Evolutionary conservation across 2,888 invertebrate species (phyloP).

Genomic region (Dynastes tityus): DNA sequence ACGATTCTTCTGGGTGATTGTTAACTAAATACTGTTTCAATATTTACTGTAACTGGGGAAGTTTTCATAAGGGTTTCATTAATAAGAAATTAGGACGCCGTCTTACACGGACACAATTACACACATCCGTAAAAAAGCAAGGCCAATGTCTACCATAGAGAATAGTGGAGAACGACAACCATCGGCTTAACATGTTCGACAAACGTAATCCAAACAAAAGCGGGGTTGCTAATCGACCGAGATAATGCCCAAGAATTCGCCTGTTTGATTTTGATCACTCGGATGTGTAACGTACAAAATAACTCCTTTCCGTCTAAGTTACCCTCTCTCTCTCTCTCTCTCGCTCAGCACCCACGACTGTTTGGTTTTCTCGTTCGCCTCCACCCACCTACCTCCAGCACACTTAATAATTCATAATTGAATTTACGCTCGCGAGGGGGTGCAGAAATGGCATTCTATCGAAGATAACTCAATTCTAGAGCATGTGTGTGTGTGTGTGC

Average conservation of each 20-base stretch:
- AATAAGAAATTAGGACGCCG: conserved; percentile 1
- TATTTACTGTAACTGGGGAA: conserved; percentile 21
- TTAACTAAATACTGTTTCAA: conserved; percentile 3
- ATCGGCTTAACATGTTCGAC: conserved; percentile 35
- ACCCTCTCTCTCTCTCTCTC: not conserved
- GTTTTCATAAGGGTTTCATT: not conserved
- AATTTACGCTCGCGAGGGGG: conserved; percentile 46
- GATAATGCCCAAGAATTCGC: conserved; percentile 38
- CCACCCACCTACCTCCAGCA: conserved; percentile 35
- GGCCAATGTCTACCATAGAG: not conserved
- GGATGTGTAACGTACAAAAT: conserved; percentile 42
- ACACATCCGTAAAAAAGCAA: not conserved
- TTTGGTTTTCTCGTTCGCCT: conserved; percentile 40
- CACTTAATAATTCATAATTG: conserved; percentile 46
- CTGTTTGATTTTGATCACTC: conserved; percentile 43
- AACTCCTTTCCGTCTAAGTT: conserved; percentile 17
- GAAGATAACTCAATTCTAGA: conserved; percentile 39
- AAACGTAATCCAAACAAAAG: conserved; percentile 43
- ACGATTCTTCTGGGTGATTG: not conserved
- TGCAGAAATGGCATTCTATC: conserved; percentile 42
- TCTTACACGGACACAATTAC: not conserved
- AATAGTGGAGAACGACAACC: not conserved
- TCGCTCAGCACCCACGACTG: not conserved
- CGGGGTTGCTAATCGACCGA: conserved; percentile 36
- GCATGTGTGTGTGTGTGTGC: not conserved